Conservation (phyloP, 2,888 invertebrate species). For the Protonemura montana region DNA sequence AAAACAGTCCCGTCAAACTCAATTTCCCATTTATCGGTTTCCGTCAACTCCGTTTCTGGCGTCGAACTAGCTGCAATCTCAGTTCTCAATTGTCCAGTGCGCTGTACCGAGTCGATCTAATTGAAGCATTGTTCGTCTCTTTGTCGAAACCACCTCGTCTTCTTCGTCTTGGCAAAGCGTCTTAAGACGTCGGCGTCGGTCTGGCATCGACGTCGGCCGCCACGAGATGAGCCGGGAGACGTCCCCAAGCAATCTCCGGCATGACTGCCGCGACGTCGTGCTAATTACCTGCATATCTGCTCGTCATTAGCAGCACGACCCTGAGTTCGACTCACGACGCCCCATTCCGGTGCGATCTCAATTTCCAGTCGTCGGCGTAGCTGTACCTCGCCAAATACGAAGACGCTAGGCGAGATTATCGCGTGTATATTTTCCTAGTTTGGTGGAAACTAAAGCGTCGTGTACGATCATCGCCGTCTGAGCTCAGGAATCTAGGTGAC, state of each 20-base stretch:
- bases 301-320: background rate
- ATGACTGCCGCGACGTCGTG: background rate
- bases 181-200: background rate
- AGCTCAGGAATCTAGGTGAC: background rate
- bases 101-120: background rate
- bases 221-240: constrained; percentile 14
- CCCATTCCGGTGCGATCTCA: no score
- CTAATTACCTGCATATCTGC: background rate
- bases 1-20: no score
- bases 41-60: no score
- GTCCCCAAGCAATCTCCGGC: constrained; percentile 1
- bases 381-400: no score
- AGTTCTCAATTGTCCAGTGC: background rate
- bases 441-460: no score
- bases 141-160: background rate
- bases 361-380: no score
- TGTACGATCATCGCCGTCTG: background rate
- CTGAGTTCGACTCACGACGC: background rate
- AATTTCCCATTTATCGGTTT: no score
- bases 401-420: no score
- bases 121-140: background rate
- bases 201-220: background rate
- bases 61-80: no score
- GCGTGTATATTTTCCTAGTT: no score
- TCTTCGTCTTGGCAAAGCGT: background rate